These are phyloP conservation scores for Biston betularia DNA, from an alignment of 2,888 invertebrate species.

Conservation along the genomic window DNA sequence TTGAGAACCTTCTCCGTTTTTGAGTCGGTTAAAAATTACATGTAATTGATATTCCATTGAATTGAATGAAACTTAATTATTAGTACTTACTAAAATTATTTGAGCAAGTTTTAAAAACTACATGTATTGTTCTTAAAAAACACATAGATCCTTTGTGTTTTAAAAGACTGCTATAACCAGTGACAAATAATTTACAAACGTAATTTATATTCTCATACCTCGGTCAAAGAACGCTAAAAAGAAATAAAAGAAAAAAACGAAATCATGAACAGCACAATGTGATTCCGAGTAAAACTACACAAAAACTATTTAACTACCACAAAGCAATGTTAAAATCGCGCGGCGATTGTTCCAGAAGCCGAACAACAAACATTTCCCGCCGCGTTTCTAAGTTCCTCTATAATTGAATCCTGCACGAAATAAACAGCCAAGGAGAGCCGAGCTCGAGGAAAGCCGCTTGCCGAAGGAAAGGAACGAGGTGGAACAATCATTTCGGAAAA, in stretches of 20 bases:
- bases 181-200: too few relatives aligned
- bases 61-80: too few relatives aligned
- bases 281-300: constrained; percentile 8
- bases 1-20: too few relatives aligned
- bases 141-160: too few relatives aligned
- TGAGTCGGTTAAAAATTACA: too few relatives aligned
- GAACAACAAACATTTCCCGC: constrained; percentile 33
- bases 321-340: constrained; percentile 16
- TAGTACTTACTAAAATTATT: too few relatives aligned
- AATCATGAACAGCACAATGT: constrained; percentile 1
- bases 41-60: too few relatives aligned
- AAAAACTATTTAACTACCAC: constrained; percentile 23
- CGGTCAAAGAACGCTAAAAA: neutral
- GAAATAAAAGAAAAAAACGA: neutral
- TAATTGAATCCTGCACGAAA: constrained; percentile 42
- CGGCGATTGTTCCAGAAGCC: constrained; percentile 26
- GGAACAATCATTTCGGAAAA: constrained; percentile 30
- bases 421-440: too few relatives aligned
- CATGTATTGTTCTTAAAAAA: too few relatives aligned
- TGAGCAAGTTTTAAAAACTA: too few relatives aligned
- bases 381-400: constrained; percentile 37
- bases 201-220: neutral
- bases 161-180: too few relatives aligned
- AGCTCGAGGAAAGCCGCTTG: constrained; percentile 32
- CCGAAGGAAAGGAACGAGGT: constrained; percentile 27